These are phyloP conservation scores for Eidolon dupreanum DNA, from an alignment of 2,797 vertebrate species.

Conservation along the genomic window DNA sequence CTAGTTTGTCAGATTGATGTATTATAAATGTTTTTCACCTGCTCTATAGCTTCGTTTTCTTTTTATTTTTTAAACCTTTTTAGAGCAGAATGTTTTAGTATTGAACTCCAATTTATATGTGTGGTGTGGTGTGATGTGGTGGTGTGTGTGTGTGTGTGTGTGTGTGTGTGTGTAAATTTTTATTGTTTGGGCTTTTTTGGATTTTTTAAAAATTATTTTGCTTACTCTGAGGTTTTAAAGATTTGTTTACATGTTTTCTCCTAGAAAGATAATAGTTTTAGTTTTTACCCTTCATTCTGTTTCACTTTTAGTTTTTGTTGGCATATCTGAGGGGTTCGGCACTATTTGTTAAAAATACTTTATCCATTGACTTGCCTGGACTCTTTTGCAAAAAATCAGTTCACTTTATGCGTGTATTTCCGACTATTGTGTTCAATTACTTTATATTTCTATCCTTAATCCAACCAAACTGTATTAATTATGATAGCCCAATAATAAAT, in stretches of 20 bases:
- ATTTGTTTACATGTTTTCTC: not conserved
- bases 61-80: not conserved
- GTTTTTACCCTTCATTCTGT: not conserved
- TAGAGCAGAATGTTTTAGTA: not conserved
- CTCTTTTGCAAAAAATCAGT: not conserved
- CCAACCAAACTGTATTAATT: not conserved
- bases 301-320: not conserved
- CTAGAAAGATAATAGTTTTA: not conserved
- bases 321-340: not conserved
- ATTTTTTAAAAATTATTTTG: not conserved
- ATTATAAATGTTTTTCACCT: not conserved
- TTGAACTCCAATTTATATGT: too few relatives aligned
- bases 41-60: not conserved
- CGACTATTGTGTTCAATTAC: not conserved
- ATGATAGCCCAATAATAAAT: not conserved
- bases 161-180: too few relatives aligned
- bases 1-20: not conserved
- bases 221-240: not conserved
- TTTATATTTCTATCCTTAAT: not conserved
- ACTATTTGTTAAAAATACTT: not conserved
- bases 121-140: too few relatives aligned
- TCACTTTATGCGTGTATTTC: not conserved
- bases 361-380: not conserved
- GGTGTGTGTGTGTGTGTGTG: too few relatives aligned
- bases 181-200: not conserved